Conservation (phyloP, 2,113 vertebrate species). For the Emberiza fucata region DNA sequence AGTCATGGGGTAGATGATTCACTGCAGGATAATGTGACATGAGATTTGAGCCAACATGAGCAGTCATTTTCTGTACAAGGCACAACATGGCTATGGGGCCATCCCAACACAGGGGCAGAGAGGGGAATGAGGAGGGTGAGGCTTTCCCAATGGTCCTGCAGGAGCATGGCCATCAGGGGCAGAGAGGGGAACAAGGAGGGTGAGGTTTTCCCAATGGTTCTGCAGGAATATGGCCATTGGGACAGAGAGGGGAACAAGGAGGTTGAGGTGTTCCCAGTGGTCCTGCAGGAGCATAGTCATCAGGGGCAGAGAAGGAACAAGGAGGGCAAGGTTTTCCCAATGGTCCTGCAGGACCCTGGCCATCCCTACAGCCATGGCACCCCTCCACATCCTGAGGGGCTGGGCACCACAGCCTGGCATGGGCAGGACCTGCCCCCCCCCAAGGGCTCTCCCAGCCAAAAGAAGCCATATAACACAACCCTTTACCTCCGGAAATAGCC, state of each 20-base stretch:
- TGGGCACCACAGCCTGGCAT: rapidly evolving
- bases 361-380: rapidly evolving
- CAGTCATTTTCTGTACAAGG: not conserved
- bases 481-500: not conserved
- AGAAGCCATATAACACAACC: rapidly evolving
- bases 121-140: rapidly evolving
- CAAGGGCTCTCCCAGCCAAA: too few relatives aligned
- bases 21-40: not conserved
- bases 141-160: too few relatives aligned
- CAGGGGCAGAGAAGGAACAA: rapidly evolving
- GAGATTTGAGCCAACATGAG: not conserved
- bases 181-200: too few relatives aligned
- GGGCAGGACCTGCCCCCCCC: too few relatives aligned
- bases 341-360: rapidly evolving
- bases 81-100: rapidly evolving
- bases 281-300: rapidly evolving
- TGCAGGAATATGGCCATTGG: too few relatives aligned
- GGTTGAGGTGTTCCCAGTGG: rapidly evolving
- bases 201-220: too few relatives aligned
- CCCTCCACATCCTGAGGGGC: too few relatives aligned
- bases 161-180: too few relatives aligned
- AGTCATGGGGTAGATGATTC: not conserved
- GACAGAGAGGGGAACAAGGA: rapidly evolving
- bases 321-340: rapidly evolving
- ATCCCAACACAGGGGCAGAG: rapidly evolving